Base-by-base conservation (phyloP, 2,888 invertebrate genomes). In the Dioctria rufipes region DNA sequence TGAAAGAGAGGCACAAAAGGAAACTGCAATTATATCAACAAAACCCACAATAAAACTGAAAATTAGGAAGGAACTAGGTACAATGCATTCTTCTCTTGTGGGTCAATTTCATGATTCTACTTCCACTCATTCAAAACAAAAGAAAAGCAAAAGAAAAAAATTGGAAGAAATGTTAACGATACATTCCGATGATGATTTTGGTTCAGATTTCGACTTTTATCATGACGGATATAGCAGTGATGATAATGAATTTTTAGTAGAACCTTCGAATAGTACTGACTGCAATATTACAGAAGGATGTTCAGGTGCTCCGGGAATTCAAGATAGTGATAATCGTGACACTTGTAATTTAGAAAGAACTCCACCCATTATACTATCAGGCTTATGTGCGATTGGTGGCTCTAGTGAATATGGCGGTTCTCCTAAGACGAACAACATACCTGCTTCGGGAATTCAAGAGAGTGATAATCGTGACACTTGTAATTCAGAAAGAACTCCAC, bases 21-120 rank as follows among this genome's bases (percentile, higher is more conserved):
- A 8, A 25, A 37, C 2, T 4, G 8, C n/a, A 11, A 9, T 49
- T 25, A 13, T 39, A 4, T 13, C 43, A 69, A 78, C 54, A 11
- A 46, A 39, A 84, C 82, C 84, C 80, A 86, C 86, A 65, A 84
- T 89, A 2, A 88, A 88, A 80, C 81, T 89, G 0, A 89, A 88
- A 84, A 89, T 89, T n/a, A 88, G 87, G 67, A 89, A 88, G 66
- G 87, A 88, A 78, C 88, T 88, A 81, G 89, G 89, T 0, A 88
- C 86, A 78, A 83, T 89, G 0, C 88, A 89, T 84, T 88, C 89
- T 2, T 86, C 88, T 3, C 84, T 89, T 25, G 85, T 89, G 0
- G 87, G 87, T 75, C 86, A 86, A 83, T 77, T 84, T 83, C 80
- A 87, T 87, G 80, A 87, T 87, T 49, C 2, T 54, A 46, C 3